These are phyloP conservation scores for Drosophila mimetica DNA, from an alignment of 2,888 invertebrate genomes.

Conservation along the genomic window DNA sequence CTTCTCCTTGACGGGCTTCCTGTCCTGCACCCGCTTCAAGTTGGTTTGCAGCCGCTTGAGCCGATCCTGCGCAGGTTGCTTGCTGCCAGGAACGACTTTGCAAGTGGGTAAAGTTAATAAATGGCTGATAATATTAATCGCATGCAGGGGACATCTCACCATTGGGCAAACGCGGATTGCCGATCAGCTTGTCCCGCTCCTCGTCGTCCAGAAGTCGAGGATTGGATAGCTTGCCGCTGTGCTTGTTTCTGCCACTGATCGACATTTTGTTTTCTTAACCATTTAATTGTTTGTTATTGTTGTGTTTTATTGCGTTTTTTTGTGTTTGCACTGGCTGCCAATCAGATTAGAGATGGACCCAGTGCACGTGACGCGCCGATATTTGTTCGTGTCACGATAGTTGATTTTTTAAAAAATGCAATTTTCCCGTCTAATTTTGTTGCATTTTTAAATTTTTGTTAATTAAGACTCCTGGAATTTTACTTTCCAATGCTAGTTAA, in stretches of 20 bases:
- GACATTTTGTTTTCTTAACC: not conserved
- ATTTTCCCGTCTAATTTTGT: too few relatives aligned
- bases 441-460: too few relatives aligned
- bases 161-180: not conserved
- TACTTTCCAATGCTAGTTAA: too few relatives aligned
- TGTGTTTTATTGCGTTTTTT: not conserved
- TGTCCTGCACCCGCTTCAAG: constrained; percentile 46
- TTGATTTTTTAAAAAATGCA: not conserved
- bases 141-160: not conserved
- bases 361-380: not conserved
- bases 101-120: too few relatives aligned
- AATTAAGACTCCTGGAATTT: too few relatives aligned
- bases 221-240: not conserved
- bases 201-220: not conserved
- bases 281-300: constrained; percentile 5
- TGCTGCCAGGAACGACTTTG: not conserved
- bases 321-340: not conserved
- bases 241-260: too few relatives aligned
- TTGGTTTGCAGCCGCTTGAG: constrained; percentile 73
- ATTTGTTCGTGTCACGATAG: not conserved
- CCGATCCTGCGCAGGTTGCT: constrained; percentile 74
- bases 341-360: not conserved
- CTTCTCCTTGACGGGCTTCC: constrained; percentile 16
- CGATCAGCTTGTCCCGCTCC: not conserved
- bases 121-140: not conserved